Evolutionary conservation across 2,888 invertebrate genomes (phyloP).

Genomic region (Bellardia pandia): DNA sequence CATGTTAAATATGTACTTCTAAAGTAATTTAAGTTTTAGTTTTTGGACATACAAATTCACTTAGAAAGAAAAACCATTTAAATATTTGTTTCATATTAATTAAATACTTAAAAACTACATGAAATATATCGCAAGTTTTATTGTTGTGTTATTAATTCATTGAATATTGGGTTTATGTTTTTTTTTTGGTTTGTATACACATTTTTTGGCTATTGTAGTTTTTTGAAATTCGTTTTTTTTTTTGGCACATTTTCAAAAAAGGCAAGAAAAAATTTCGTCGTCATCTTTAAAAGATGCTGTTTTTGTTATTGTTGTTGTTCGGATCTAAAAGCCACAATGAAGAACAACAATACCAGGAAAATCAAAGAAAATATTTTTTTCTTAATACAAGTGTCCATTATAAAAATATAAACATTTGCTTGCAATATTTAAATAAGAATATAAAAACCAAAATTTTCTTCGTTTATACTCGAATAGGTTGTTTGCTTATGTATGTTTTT

Average conservation of each 20-base stretch:
- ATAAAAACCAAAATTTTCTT: conserved; percentile 21
- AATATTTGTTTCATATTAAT: conserved; percentile 17
- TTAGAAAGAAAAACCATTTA: background rate
- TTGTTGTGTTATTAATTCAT: conserved; percentile 3
- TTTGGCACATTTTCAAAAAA: conserved; percentile 63
- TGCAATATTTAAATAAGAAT: background rate
- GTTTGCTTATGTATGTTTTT: background rate
- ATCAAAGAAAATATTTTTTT: conserved; percentile 33
- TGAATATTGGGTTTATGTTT: background rate
- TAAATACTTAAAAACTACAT: conserved; percentile 22
- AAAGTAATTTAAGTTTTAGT: background rate
- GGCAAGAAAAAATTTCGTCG: conserved; percentile 12
- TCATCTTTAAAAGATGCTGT: conserved; percentile 26
- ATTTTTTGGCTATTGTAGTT: conserved; percentile 1
- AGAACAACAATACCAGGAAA: conserved; percentile 25
- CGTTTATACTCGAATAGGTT: background rate
- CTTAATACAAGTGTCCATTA: conserved; percentile 50
- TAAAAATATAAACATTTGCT: conserved; percentile 18
- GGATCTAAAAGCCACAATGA: conserved; percentile 45
- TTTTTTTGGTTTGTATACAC: conserved; percentile 3
- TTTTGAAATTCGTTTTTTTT: conserved; percentile 6
- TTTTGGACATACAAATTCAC: background rate
- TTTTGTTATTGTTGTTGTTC: conserved; percentile 22
- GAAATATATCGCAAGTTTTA: background rate
- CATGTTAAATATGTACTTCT: background rate